Percentiles rank a stretch among this genome's conserved stretches.
These are phyloP conservation scores for Drosophila stalkeri DNA, from an alignment of 2,888 invertebrate genomes.

Conservation along the genomic window DNA sequence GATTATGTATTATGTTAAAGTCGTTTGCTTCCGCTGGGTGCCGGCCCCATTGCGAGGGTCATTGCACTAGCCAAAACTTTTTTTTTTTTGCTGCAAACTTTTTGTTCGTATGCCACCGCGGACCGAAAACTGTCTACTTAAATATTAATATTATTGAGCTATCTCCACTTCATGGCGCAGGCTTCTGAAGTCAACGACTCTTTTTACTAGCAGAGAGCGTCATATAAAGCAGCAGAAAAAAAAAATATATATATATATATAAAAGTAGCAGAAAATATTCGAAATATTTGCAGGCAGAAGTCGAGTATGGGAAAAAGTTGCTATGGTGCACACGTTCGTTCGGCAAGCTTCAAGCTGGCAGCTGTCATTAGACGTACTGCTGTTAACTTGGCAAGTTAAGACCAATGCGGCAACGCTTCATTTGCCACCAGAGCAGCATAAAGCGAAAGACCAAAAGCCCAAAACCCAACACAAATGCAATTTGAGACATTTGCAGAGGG, in stretches of 20 bases:
- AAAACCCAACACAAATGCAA: slow-evolving; percentile 55
- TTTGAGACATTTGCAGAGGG: slow-evolving; percentile 38
- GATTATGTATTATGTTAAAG: slow-evolving; percentile 75
- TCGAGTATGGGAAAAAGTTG: slow-evolving; percentile 11
- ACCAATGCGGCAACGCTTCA: slow-evolving; percentile 57
- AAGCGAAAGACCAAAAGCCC: slow-evolving; percentile 29
- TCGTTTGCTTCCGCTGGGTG: slow-evolving; percentile 35
- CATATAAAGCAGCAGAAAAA: slow-evolving; percentile 5
- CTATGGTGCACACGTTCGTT: slow-evolving; percentile 28
- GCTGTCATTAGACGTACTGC: slow-evolving; percentile 53
- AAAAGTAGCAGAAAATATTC: not conserved
- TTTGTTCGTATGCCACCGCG: slow-evolving; percentile 24
- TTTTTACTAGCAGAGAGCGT: not conserved
- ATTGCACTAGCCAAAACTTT: slow-evolving; percentile 45
- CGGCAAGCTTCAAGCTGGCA: slow-evolving; percentile 34
- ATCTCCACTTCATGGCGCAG: slow-evolving; percentile 44
- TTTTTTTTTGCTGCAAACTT: slow-evolving; percentile 25
- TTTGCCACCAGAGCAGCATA: slow-evolving; percentile 47
- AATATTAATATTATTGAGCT: slow-evolving; percentile 75
- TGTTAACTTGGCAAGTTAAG: slow-evolving; percentile 52
- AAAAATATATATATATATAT: not conserved
- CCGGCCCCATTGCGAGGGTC: slow-evolving; percentile 34
- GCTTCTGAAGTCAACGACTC: slow-evolving; percentile 36
- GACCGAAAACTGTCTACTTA: slow-evolving; percentile 48
- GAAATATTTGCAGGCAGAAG: slow-evolving; percentile 38